Conservation (phyloP, 1,140 invertebrate species). For the Achatina immaculata region DNA sequence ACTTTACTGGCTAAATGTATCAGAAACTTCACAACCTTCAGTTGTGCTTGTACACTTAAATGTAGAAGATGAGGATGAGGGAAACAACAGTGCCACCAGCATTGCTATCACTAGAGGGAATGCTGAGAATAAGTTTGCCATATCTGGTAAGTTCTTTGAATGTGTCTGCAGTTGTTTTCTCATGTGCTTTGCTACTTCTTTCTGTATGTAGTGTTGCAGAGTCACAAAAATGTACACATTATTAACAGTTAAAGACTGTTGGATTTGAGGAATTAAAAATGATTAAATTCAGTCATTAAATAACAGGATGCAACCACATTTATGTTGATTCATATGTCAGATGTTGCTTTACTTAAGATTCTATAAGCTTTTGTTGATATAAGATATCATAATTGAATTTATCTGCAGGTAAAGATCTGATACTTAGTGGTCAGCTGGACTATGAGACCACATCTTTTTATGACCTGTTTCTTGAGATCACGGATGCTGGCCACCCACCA, state of each 20-base stretch:
- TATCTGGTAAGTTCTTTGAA: slow-evolving; percentile 11
- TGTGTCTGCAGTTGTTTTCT: too few relatives aligned
- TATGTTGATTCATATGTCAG: too few relatives aligned
- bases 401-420: slow-evolving; percentile 19
- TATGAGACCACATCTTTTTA: slow-evolving; percentile 49
- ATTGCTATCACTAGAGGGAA: slow-evolving; percentile 16
- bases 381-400: not conserved
- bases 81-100: not conserved
- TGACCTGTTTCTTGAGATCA: slow-evolving; percentile 34
- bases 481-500: slow-evolving; percentile 42
- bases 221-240: too few relatives aligned
- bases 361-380: too few relatives aligned
- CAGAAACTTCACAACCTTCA: slow-evolving; percentile 33
- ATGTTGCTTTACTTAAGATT: not conserved
- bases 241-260: too few relatives aligned
- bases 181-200: not conserved
- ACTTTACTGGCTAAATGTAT: slow-evolving; percentile 34
- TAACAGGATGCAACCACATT: not conserved
- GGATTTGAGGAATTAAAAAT: not conserved
- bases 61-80: slow-evolving; percentile 27
- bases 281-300: not conserved
- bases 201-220: not conserved
- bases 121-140: slow-evolving; percentile 18
- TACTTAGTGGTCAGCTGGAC: slow-evolving; percentile 38
- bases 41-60: slow-evolving; percentile 32